Percentiles rank a stretch among this genome's conserved stretches.
Evolutionary conservation across 2,888 invertebrate genomes (phyloP).

Genomic region (Dynastes maya): DNA sequence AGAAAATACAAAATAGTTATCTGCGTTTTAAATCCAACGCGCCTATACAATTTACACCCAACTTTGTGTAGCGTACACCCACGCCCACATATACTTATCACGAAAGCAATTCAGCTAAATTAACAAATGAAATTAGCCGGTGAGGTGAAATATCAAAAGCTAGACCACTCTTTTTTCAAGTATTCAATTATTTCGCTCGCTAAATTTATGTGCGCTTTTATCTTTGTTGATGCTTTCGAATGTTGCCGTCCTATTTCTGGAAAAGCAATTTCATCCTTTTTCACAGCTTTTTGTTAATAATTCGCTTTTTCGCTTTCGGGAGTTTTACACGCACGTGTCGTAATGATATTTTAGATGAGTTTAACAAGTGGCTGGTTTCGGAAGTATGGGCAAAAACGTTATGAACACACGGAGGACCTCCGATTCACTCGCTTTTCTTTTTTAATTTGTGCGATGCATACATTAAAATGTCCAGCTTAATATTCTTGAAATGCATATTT

Average conservation of each 20-base stretch:
- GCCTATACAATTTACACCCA: constrained; percentile 7
- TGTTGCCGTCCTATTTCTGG: neutral
- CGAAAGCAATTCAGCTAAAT: constrained; percentile 6
- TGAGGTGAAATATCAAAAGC: constrained; percentile 25
- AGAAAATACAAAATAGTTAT: constrained; percentile 6
- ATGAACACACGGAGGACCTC: neutral
- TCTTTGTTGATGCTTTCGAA: constrained; percentile 10
- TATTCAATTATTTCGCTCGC: constrained; percentile 17
- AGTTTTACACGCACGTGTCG: neutral
- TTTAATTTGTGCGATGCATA: constrained; percentile 11
- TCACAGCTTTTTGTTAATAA: constrained; percentile 16
- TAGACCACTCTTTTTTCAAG: neutral
- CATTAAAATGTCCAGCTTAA: neutral
- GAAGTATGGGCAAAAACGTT: neutral
- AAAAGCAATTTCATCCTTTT: constrained; percentile 4
- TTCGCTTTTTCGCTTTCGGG: neutral
- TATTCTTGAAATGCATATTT: neutral
- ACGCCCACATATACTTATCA: neutral
- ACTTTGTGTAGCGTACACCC: neutral
- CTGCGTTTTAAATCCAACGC: constrained; percentile 11
- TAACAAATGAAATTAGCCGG: constrained; percentile 30
- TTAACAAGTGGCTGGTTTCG: neutral
- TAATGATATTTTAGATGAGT: constrained; percentile 5
- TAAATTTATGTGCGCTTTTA: constrained; percentile 29
- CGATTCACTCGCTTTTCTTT: neutral